A percentile compares a stretch with the other conserved stretches of the same genome.
These are phyloP conservation scores for Campylorhamphus procurvoides DNA, from an alignment of 2,113 vertebrate species.

Conservation along the genomic window DNA sequence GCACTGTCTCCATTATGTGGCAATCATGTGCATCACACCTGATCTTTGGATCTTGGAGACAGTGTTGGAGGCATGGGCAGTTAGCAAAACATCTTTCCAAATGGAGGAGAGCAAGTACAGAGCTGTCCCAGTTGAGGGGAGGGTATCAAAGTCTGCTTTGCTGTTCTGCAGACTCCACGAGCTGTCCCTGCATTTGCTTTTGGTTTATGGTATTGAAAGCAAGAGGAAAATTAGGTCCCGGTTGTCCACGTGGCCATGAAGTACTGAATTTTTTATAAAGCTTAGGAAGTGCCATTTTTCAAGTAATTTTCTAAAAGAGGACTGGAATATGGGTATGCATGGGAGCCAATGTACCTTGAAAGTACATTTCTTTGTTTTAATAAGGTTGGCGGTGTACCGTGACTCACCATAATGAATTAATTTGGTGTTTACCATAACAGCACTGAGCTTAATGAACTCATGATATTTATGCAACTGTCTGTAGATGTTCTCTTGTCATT, in stretches of 20 bases:
- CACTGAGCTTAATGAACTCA: conserved; percentile 63
- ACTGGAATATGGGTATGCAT: background rate
- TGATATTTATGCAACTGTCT: conserved; percentile 41
- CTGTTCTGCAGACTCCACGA: background rate
- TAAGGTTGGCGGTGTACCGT: conserved; percentile 5
- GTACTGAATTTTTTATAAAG: background rate
- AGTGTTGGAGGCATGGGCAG: accelerated
- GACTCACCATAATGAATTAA: conserved; percentile 59
- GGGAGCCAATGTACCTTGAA: background rate
- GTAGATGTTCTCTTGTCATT: conserved; percentile 11
- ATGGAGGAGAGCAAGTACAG: accelerated
- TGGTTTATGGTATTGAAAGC: background rate
- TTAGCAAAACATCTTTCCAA: background rate
- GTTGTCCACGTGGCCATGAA: background rate
- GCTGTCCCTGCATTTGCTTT: background rate
- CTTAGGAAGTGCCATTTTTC: background rate
- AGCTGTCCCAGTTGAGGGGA: background rate
- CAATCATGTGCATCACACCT: accelerated
- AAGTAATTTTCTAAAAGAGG: background rate
- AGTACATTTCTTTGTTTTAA: conserved; percentile 38
- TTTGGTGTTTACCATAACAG: conserved; percentile 60
- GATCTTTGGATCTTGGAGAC: background rate
- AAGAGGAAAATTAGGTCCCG: background rate
- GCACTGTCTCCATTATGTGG: accelerated
- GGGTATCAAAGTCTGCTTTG: accelerated